phyloP scores from a whole-genome alignment of 2,113 vertebrate species.

The Erinaceus europaeus region DNA sequence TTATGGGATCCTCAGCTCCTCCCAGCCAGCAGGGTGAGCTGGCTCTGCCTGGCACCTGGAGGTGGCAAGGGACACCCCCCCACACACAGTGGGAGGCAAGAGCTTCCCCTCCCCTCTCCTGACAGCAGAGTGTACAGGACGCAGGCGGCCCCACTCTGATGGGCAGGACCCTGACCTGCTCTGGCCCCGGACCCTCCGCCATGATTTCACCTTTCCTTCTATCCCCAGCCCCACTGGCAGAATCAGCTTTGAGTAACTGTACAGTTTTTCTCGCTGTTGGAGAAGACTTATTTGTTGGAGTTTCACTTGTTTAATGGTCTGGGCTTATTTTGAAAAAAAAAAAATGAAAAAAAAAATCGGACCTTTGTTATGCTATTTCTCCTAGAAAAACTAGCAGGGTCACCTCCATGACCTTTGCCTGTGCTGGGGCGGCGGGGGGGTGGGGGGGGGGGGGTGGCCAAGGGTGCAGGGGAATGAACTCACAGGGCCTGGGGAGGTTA shows the following conservation, averaged over 20 bases:
- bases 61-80: slow-evolving; percentile 56
- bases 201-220: slow-evolving; percentile 48
- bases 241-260: slow-evolving; percentile 79
- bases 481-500: not conserved
- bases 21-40: slow-evolving; percentile 72
- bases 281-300: slow-evolving; percentile 77
- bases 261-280: slow-evolving; percentile 76
- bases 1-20: slow-evolving; percentile 53
- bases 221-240: slow-evolving; percentile 71
- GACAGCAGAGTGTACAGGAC: slow-evolving; percentile 68
- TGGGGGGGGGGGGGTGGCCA: no score
- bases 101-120: slow-evolving; percentile 28
- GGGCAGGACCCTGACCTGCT: slow-evolving; percentile 61
- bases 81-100: slow-evolving; percentile 31
- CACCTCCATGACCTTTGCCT: slow-evolving; percentile 19
- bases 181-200: not conserved
- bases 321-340: slow-evolving; percentile 78
- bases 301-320: slow-evolving; percentile 79
- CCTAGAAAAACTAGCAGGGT: slow-evolving; percentile 13
- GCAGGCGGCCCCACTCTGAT: slow-evolving; percentile 69
- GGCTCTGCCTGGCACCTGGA: slow-evolving; percentile 84
- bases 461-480: not conserved
- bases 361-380: slow-evolving; percentile 64
- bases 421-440: not conserved
- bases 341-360: slow-evolving; percentile 49